Evolutionary conservation across 2,888 invertebrate species (phyloP).

Genomic region (Portevinia maculata): DNA sequence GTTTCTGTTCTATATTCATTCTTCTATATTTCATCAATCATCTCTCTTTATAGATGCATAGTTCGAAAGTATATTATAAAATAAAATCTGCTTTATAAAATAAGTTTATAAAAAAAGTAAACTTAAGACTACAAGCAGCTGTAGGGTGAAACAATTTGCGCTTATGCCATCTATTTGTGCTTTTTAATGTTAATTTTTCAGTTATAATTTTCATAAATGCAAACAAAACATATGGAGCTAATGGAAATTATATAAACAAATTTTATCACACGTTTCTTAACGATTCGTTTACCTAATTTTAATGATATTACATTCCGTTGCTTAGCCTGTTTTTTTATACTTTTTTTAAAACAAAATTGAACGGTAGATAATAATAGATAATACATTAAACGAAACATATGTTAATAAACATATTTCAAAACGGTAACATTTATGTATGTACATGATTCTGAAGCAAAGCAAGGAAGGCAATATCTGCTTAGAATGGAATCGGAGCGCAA

Average conservation of each 20-base stretch:
- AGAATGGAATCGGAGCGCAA: conserved; percentile 57
- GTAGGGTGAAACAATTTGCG: conserved; percentile 20
- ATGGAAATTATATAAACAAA: conserved; percentile 65
- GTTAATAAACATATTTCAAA: conserved; percentile 54
- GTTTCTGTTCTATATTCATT: conserved; percentile 22
- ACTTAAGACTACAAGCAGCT: conserved; percentile 39
- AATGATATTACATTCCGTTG: conserved; percentile 61
- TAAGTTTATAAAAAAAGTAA: conserved; percentile 58
- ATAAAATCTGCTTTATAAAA: conserved; percentile 42
- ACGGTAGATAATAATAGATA: conserved; percentile 31
- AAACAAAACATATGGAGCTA: conserved; percentile 29
- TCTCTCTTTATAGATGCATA: conserved; percentile 64
- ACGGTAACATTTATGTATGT: conserved; percentile 57
- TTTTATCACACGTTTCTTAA: conserved; percentile 73
- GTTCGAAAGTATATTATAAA: conserved; percentile 44
- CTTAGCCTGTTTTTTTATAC: conserved; percentile 24
- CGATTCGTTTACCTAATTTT: conserved; percentile 64
- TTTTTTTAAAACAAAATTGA: conserved; percentile 1
- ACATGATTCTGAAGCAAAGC: conserved; percentile 27
- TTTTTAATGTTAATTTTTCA: conserved; percentile 18
- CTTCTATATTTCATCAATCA: conserved; percentile 53
- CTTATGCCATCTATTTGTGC: conserved; percentile 44
- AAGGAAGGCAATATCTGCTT: conserved; percentile 64
- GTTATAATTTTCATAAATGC: conserved; percentile 18
- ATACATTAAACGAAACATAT: conserved; percentile 36